These are phyloP conservation scores for Eudasyphora cyanicolor DNA, from an alignment of 2,888 invertebrate species.

Conservation along the genomic window DNA sequence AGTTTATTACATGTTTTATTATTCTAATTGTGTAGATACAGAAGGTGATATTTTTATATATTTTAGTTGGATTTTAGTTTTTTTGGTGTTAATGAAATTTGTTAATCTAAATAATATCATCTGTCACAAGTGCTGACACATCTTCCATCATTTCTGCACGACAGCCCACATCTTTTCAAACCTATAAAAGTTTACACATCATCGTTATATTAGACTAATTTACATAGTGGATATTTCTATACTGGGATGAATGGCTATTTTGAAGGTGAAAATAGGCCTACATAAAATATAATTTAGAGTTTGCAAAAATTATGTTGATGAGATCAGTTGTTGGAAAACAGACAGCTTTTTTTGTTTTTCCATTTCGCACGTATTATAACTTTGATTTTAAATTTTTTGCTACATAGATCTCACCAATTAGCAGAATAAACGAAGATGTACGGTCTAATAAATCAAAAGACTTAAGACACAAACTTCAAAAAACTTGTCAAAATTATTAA, in stretches of 20 bases:
- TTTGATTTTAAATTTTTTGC: too few species aligned
- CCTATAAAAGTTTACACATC: background rate
- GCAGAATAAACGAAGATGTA: too few species aligned
- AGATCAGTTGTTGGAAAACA: background rate
- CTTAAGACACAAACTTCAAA: too few species aligned
- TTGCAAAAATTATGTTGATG: background rate
- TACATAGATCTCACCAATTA: too few species aligned
- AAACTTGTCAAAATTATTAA: too few species aligned
- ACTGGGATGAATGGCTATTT: background rate
- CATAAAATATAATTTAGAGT: background rate
- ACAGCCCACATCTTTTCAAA: background rate
- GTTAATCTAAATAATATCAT: background rate
- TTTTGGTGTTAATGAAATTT: too few species aligned
- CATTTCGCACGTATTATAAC: background rate
- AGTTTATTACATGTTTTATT: too few species aligned
- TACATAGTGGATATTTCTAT: background rate
- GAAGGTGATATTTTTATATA: too few species aligned
- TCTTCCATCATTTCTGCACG: background rate
- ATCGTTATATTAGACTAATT: background rate
- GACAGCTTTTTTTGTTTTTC: background rate
- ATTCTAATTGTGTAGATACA: too few species aligned
- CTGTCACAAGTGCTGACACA: background rate
- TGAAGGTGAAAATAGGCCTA: conserved; percentile 1
- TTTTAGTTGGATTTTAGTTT: too few species aligned
- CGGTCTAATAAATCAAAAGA: too few species aligned